phyloP scores from a whole-genome alignment of 1,140 invertebrate species.

The Hycleus cichorii region DNA sequence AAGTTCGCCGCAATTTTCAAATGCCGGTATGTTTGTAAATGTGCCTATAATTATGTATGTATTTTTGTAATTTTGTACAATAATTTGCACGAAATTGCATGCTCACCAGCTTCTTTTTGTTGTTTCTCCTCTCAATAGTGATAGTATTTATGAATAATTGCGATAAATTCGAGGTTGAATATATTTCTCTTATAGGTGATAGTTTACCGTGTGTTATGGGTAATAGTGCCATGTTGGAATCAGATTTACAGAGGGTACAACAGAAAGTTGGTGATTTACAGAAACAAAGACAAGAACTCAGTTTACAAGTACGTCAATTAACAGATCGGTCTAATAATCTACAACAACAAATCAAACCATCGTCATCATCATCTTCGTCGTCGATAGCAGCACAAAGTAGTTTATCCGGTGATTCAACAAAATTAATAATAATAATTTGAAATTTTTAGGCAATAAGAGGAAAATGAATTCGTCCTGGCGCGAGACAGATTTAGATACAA shows the following conservation, averaged over 20 bases:
- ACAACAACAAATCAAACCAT: constrained; percentile 46
- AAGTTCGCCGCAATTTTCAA: constrained; percentile 37
- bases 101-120: too few relatives aligned
- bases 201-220: constrained; percentile 36
- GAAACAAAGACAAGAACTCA: constrained; percentile 72
- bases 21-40: constrained; percentile 29
- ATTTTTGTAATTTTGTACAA: background rate
- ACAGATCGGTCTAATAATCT: constrained; percentile 64
- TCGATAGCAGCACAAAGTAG: constrained; percentile 3
- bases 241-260: constrained; percentile 73
- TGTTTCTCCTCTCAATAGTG: too few relatives aligned
- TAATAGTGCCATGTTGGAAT: constrained; percentile 35
- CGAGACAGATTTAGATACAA: constrained; percentile 84
- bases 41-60: too few relatives aligned
- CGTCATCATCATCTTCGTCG: background rate
- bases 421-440: background rate
- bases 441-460: constrained; percentile 31
- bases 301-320: constrained; percentile 70
- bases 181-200: constrained; percentile 34
- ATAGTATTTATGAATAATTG: background rate
- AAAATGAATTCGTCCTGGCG: constrained; percentile 56
- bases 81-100: background rate
- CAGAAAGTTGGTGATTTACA: constrained; percentile 76
- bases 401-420: background rate
- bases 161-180: background rate